A percentile compares a stretch with the other conserved stretches of the same genome.
These are phyloP conservation scores for Megaceryle torquata DNA, from an alignment of 2,113 vertebrate species.

Conservation along the genomic window DNA sequence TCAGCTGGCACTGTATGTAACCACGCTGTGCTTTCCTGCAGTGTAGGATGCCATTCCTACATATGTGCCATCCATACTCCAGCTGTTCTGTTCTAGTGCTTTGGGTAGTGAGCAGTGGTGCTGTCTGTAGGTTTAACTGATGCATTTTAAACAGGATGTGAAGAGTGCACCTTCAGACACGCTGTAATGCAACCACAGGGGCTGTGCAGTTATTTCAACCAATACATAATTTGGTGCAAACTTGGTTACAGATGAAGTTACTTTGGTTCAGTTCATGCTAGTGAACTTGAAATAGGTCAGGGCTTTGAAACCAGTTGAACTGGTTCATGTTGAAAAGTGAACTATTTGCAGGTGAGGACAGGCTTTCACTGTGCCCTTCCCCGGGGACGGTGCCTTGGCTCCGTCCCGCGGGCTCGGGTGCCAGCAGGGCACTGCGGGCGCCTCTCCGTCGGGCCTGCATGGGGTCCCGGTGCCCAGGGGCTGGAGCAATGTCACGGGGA, in stretches of 20 bases:
- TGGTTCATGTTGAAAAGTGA: not conserved
- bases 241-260: not conserved
- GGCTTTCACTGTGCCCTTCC: not conserved
- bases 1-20: not conserved
- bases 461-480: rapidly evolving
- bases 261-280: not conserved
- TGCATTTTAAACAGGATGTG: not conserved
- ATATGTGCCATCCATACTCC: not conserved
- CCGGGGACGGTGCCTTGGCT: not conserved
- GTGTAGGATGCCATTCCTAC: not conserved
- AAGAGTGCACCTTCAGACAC: not conserved
- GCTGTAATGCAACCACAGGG: not conserved
- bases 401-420: not conserved
- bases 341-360: not conserved
- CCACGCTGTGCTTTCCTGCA: not conserved
- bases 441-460: not conserved
- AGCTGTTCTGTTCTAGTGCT: not conserved
- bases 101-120: rapidly evolving
- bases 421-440: not conserved
- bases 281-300: not conserved
- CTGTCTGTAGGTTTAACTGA: not conserved
- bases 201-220: not conserved
- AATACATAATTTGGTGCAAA: rapidly evolving
- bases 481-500: rapidly evolving
- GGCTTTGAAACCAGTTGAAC: not conserved